phyloP scores from a whole-genome alignment of 2,888 invertebrate genomes.

The Odontothrips loti region DNA sequence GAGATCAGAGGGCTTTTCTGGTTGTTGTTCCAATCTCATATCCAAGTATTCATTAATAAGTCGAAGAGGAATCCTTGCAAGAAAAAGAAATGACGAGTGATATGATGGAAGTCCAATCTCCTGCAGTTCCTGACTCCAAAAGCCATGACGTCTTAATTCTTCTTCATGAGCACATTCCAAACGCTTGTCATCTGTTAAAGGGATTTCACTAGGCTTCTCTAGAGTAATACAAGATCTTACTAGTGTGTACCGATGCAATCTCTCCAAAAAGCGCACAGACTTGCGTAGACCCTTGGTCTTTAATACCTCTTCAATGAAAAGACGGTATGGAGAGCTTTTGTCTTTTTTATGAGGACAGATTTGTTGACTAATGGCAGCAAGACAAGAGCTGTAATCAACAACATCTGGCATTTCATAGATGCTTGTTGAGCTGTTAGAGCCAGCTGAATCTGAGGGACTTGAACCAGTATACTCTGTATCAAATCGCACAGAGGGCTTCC shows the following conservation, averaged over 20 bases:
- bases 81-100: constrained; percentile 75
- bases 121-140: constrained; percentile 70
- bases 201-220: constrained; percentile 51
- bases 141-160: constrained; percentile 63
- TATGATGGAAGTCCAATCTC: constrained; percentile 81
- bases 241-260: constrained; percentile 63
- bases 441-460: constrained; percentile 47
- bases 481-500: constrained; percentile 37
- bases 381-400: not conserved
- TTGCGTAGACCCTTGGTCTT: constrained; percentile 82
- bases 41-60: constrained; percentile 88
- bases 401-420: constrained; percentile 16
- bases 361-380: not conserved
- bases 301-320: constrained; percentile 80
- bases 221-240: constrained; percentile 68
- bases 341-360: not conserved
- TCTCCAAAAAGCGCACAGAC: constrained; percentile 72
- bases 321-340: constrained; percentile 47
- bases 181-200: not conserved
- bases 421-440: constrained; percentile 37
- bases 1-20: constrained; percentile 76
- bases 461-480: constrained; percentile 43
- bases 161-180: constrained; percentile 48
- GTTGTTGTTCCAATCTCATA: constrained; percentile 77
- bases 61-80: constrained; percentile 80